Evolutionary conservation across 2,797 vertebrate species (phyloP).

Genomic region (Fratercula arctica): DNA sequence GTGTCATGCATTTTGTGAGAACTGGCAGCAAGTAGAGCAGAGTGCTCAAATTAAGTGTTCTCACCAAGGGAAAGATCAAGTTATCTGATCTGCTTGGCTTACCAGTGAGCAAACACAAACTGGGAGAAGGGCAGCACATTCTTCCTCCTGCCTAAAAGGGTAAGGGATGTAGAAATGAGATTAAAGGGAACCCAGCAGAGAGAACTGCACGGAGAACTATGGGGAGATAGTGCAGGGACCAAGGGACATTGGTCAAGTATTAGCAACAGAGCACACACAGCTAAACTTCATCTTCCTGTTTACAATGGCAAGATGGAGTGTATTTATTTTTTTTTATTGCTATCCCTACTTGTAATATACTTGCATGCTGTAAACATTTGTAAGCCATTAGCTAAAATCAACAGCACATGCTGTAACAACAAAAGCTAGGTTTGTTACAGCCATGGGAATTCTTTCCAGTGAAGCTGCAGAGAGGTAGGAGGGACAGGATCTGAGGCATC

Average conservation of each 20-base stretch:
- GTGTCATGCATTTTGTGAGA: neutral
- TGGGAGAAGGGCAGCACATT: neutral
- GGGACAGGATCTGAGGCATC: slow-evolving; percentile 9
- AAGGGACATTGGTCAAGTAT: neutral
- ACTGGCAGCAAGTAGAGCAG: neutral
- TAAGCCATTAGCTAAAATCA: slow-evolving; percentile 18
- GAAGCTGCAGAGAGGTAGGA: neutral
- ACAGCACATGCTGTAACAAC: neutral
- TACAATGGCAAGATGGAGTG: neutral
- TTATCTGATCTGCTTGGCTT: neutral
- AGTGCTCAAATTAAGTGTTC: neutral
- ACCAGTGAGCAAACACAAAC: neutral
- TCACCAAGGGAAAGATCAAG: neutral
- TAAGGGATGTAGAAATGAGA: neutral
- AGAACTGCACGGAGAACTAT: neutral
- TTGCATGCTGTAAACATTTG: neutral
- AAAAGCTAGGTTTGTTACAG: slow-evolving; percentile 21
- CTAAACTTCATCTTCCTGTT: neutral
- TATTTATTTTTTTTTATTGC: neutral
- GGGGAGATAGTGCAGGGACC: neutral
- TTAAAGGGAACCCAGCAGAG: neutral
- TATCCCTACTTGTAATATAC: neutral
- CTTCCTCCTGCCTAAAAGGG: neutral
- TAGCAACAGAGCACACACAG: neutral
- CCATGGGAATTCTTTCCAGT: neutral